Conservation (phyloP, 2,113 vertebrate species). For the Crocuta crocuta region DNA sequence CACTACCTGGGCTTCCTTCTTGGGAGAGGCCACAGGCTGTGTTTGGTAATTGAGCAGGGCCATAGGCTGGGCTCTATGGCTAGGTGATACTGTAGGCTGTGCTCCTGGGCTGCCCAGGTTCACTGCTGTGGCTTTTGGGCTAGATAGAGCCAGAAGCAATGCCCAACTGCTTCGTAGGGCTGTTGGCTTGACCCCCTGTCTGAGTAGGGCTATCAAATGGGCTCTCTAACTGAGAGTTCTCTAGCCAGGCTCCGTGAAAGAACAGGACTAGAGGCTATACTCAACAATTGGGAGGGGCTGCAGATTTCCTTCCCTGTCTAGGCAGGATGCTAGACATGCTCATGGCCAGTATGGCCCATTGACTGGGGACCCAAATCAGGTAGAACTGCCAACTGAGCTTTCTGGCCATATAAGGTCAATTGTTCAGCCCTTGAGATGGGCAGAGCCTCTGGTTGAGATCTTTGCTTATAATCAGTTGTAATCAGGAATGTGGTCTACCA, state of each 20-base stretch:
- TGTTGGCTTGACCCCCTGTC: too few relatives aligned
- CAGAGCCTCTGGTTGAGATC: background rate
- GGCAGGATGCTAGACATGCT: background rate
- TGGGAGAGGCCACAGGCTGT: background rate
- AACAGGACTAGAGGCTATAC: background rate
- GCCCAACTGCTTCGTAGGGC: too few relatives aligned
- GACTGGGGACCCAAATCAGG: background rate
- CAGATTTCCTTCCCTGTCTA: background rate
- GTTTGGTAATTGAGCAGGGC: background rate
- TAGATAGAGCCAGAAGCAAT: background rate
- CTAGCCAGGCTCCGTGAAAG: background rate
- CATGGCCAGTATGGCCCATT: background rate
- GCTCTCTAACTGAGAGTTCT: background rate
- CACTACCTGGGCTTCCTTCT: background rate
- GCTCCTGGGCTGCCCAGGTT: background rate
- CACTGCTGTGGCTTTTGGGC: background rate
- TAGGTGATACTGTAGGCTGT: background rate
- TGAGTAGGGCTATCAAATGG: background rate
- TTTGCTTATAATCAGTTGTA: too few relatives aligned
- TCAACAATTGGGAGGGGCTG: background rate
- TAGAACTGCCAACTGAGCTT: background rate
- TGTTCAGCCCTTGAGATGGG: background rate
- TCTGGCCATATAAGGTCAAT: background rate
- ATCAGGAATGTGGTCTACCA: background rate
- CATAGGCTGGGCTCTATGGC: background rate